Evolutionary conservation across 2,113 vertebrate genomes (phyloP), one percentile per base, ranked within the genome.

Genomic region (Glareola pratincola): DNA sequence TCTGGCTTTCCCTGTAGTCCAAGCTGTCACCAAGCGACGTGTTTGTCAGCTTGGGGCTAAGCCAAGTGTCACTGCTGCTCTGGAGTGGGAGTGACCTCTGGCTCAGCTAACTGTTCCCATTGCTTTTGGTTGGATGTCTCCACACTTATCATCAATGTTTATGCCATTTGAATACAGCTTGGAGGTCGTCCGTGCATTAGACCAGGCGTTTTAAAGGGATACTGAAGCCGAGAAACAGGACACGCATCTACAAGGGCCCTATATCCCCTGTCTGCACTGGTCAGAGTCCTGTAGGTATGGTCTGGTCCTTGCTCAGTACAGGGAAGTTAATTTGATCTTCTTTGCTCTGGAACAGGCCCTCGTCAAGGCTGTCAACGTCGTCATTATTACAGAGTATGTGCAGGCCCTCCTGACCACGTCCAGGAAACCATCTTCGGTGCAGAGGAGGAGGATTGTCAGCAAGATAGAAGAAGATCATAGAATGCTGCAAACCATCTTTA

Each of bases 401-500:
- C 84, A 96, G n/a, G 76, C 95, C 34, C 90, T 97, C 69, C 84
- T 96, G 60, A 93, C 90, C 84, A 62, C 41, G 78, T 84, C 83
- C 79, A 96, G 93, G 82, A 97, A 96, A 76, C 30, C 29, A 69
- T 94, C 63, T 56, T 94, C 72, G 78, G 53, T 26, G 80, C 72
- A 92, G 78, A 88, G 87, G 57, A 93, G 82, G 69, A 92, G 27
- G 60, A 94, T 96, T 85, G 62, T 81, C 91, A 88, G 51, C 84
- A 97, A 73, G 88, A 94, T 94, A 80, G 82, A 94, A 92, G 96
- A 89, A 85, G 94, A 97, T 76, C 81, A 97, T 43, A 88, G 50
- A 37, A 96, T 81, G 48, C 76, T 98, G 63, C 85, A 90, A 84
- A 45, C 68, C 3, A 3, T 91, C 47, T 89, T 97, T 93, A 60